Evolutionary conservation across 2,888 invertebrate species (phyloP), one percentile per base, ranked within the genome.

Genomic region (Teinopalpus imperialis): DNA sequence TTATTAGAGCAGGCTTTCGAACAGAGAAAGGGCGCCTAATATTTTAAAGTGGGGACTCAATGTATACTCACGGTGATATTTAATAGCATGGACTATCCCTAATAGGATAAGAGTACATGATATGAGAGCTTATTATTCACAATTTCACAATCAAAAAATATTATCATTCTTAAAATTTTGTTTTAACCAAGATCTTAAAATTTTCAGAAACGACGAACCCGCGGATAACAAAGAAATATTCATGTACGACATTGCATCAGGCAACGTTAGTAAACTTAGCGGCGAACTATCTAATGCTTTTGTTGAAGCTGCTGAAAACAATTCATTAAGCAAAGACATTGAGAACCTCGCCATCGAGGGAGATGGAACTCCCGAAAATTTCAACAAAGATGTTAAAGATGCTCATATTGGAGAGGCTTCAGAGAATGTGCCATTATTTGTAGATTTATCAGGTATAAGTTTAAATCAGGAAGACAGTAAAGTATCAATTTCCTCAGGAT

Each of bases 231-330:
- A 93, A 66, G 96, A 96, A 83, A 96, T 96, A 61, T 96, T 92
- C 78, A 96, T 96, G 96, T 96, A 95, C 71, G 96, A 96, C 68
- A 92, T 95, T 30, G 81, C 90, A 49, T 92, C 93, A 2, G 91
- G 93, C 61, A 91, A 90, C 26, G 94, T 95, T 1, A 95, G 92
- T 74, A 95, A 93, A 76, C 81, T 96, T 12, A 92, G 91, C 54
- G 96, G 96, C 1, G 95, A 95, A 63, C 85, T 96, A 37, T 96
- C 96, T 2, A 92, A 93, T 37, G 95, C 96, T 23, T 96, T 96
- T 61, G 95, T 96, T 1, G 94, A 94, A 66, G 96, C 95, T 30
- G 96, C 96, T 12, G 96, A 96, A 80, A 95, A 94, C 56, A 96
- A 96, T 75, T 92, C 95, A 4, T 81, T 90, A 32, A 91, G 91